A percentile compares a stretch with the other conserved stretches of the same genome.
Conservation (phyloP, 2,888 invertebrate species). For the Drosophila emarginata region DNA sequence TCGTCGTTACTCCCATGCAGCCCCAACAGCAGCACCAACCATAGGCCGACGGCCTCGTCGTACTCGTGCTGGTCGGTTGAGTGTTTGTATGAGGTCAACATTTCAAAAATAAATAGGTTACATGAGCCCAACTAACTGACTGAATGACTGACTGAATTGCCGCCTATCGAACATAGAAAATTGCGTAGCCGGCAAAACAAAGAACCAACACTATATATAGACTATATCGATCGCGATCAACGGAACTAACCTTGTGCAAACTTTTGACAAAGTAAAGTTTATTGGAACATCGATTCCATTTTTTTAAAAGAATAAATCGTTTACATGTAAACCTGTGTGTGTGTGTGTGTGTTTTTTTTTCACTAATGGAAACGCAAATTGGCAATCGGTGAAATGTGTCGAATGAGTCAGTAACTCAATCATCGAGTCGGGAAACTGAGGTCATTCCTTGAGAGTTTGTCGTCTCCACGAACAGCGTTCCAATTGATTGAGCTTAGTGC, state of each 20-base stretch:
- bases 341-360: not conserved
- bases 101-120: constrained; percentile 74
- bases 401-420: constrained; percentile 6
- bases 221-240: not conserved
- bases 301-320: not conserved
- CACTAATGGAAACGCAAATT: constrained; percentile 39
- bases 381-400: constrained; percentile 38
- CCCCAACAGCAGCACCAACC: constrained; percentile 10
- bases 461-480: not conserved
- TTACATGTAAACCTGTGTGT: constrained; percentile 12
- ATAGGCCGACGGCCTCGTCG: constrained; percentile 50
- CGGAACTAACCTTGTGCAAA: not conserved
- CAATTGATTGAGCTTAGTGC: constrained; percentile 9
- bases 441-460: not conserved
- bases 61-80: constrained; percentile 20
- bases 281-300: constrained; percentile 8
- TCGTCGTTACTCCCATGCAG: constrained; percentile 50
- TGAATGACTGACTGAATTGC: not conserved
- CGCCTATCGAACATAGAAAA: constrained; percentile 1
- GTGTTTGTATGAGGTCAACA: constrained; percentile 68
- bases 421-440: constrained; percentile 14
- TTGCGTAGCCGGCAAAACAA: constrained; percentile 22
- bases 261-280: constrained; percentile 50
- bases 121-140: constrained; percentile 42
- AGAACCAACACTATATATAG: constrained; percentile 21